Conservation (phyloP, 2,113 vertebrate genomes). For the Synodontis membranacea region DNA sequence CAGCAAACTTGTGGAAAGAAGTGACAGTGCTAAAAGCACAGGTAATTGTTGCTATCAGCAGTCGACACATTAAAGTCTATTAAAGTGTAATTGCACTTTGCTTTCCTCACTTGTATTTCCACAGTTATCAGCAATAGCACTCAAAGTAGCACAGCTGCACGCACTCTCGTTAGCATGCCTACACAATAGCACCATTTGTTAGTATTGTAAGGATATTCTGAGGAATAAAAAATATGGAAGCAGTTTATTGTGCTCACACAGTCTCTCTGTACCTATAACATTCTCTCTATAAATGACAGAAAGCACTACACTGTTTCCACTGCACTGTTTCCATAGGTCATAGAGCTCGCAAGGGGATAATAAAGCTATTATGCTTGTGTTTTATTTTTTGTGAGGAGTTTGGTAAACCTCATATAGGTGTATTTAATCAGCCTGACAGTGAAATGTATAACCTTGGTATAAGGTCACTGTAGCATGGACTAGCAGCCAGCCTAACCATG, state of each 20-base stretch:
- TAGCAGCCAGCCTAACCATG: constrained; percentile 50
- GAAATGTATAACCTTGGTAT: constrained; percentile 44
- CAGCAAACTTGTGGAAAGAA: background rate
- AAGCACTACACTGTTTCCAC: background rate
- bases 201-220: background rate
- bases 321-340: constrained; percentile 1
- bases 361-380: constrained; percentile 17
- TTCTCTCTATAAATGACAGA: background rate
- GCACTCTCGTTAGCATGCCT: background rate
- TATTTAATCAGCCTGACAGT: constrained; percentile 44
- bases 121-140: constrained; percentile 23
- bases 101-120: constrained; percentile 14
- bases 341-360: background rate
- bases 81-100: constrained; percentile 40
- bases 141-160: constrained; percentile 20
- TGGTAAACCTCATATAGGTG: constrained; percentile 34
- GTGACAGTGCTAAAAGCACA: constrained; percentile 22
- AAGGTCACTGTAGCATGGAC: constrained; percentile 43
- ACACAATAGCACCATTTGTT: background rate
- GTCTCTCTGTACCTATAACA: background rate
- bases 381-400: constrained; percentile 31
- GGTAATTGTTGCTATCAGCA: constrained; percentile 10
- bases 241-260: background rate
- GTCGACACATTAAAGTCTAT: constrained; percentile 46
- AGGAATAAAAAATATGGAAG: background rate